Conservation (phyloP, 2,888 invertebrate species). For the Timema podura region DNA sequence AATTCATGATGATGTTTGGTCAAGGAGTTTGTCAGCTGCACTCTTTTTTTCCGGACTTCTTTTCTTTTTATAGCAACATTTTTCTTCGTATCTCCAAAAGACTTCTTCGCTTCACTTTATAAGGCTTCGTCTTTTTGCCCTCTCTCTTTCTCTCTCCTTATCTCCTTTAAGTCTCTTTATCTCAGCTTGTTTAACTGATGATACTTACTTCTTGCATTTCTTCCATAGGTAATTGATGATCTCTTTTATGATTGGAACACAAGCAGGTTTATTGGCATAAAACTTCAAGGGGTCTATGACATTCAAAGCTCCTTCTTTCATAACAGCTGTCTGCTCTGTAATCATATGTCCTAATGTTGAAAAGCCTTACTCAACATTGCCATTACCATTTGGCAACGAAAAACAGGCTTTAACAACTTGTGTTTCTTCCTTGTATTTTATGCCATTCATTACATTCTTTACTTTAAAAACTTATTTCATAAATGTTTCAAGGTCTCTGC, state of each 20-base stretch:
- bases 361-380: conserved; percentile 7
- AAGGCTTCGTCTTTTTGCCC: no score
- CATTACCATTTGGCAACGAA: conserved; percentile 9
- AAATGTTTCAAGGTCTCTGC: conserved; percentile 7
- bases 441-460: neutral
- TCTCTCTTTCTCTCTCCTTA: no score
- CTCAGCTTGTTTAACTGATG: no score
- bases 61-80: neutral
- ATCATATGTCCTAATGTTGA: conserved; percentile 11
- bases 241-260: no score
- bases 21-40: conserved; percentile 3
- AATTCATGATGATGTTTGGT: neutral
- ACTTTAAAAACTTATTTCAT: neutral
- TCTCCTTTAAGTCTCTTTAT: no score
- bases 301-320: conserved; percentile 1
- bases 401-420: neutral
- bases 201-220: no score
- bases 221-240: no score
- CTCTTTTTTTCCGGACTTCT: neutral
- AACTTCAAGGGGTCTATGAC: neutral
- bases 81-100: neutral
- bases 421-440: conserved; percentile 9
- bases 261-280: no score
- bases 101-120: no score
- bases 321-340: conserved; percentile 9